phyloP scores from a whole-genome alignment of 2,113 vertebrate species.

The Coryphaenoides rupestris region DNA sequence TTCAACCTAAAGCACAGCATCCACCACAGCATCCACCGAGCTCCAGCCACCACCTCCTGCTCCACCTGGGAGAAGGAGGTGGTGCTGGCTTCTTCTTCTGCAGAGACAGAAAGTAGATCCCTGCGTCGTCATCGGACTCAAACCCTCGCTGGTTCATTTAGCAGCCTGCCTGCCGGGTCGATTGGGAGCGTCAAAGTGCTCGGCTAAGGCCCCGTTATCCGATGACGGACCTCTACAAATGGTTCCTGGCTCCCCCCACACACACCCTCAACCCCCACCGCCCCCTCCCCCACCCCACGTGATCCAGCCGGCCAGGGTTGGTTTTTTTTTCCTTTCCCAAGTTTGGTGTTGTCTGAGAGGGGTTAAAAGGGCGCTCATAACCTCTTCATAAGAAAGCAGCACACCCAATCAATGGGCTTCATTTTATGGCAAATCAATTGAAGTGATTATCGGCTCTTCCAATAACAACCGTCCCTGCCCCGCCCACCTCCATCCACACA shows the following conservation, averaged over 20 bases:
- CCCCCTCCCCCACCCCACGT: too few relatives aligned
- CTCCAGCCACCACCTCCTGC: slow-evolving; percentile 49
- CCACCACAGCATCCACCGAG: too few relatives aligned
- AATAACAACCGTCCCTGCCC: slow-evolving; percentile 51
- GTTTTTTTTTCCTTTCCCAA: slow-evolving; percentile 43
- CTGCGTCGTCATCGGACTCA: slow-evolving; percentile 37
- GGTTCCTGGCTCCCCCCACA: too few relatives aligned
- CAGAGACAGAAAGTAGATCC: too few relatives aligned
- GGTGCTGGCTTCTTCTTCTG: slow-evolving; percentile 42
- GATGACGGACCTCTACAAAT: too few relatives aligned
- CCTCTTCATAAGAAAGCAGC: slow-evolving; percentile 41
- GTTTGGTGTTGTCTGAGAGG: slow-evolving; percentile 34
- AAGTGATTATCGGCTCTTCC: slow-evolving; percentile 58
- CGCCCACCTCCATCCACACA: slow-evolving; percentile 24
- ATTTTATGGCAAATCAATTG: slow-evolving; percentile 64
- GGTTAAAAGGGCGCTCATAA: slow-evolving; percentile 57
- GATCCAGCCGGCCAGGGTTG: slow-evolving; percentile 25
- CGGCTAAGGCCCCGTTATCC: too few relatives aligned
- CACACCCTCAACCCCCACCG: too few relatives aligned
- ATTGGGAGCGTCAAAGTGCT: too few relatives aligned
- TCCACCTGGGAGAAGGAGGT: slow-evolving; percentile 17
- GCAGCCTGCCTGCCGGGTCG: too few relatives aligned
- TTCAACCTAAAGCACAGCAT: slow-evolving; percentile 71
- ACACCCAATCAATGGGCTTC: slow-evolving; percentile 58
- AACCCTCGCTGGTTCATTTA: slow-evolving; percentile 30